Base-by-base conservation (phyloP, 2,797 vertebrate species). In the Anolis apletophallus region DNA sequence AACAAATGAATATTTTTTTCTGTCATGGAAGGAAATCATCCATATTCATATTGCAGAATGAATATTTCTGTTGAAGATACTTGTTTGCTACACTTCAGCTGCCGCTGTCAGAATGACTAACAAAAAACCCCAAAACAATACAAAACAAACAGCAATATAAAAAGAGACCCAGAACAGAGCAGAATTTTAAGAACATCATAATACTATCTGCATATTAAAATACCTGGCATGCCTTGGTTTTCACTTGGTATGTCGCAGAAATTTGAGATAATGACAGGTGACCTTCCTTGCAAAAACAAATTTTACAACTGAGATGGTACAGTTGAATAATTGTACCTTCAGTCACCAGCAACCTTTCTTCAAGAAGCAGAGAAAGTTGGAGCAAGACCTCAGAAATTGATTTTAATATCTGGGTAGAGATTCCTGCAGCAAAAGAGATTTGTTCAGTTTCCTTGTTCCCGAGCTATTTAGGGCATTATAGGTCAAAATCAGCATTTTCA, bases 401-500 rank as follows among this genome's bases (percentile, higher is more conserved):
- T 55, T 55, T 54, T 32, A 55, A 77, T 55, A 77, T 77, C 50
- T 77, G 75, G 16, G n/a, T 13, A 55, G 75, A 55, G 52, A 77
- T 76, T 76, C 29, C 29, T 76, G 6, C 29, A 54, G 29, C 26
- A 54, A 76, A 76, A 16, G 50, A 26, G 26, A 54, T 13, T n/a
- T 2, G 26, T 54, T 76, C 26, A 3, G 6, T 52, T 54, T n/a
- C 29, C 52, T 29, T 54, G 74, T 6, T 54, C 26, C 7, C 46
- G 10, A 52, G 14, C 74, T 76, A 29, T n/a, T 55, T 26, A 3
- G 32, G 36, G 72, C 23, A 46, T 46, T 73, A 73, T 77, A 77
- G 75, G n/a, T 77, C 52, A 77, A 77, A 23, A 55, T 54, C 75
- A 77, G 52, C 75, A 77, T 32, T 32, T 77, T 77, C 50, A 77